phyloP scores from a whole-genome alignment of 1,140 invertebrate genomes.

The Sinella curviseta region DNA sequence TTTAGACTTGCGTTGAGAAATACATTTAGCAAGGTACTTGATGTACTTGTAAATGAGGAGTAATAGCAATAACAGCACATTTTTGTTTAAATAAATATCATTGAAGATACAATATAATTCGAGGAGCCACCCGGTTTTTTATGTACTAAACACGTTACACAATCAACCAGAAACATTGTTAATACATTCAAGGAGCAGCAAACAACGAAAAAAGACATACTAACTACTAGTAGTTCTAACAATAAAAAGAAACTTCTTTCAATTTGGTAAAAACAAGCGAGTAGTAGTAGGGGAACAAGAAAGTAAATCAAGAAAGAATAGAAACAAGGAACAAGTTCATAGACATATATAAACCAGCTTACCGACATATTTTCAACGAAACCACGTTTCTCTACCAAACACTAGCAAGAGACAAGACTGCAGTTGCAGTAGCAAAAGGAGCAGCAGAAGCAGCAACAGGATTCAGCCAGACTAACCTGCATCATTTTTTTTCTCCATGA shows the following conservation, averaged over 20 bases:
- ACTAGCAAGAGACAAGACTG: neutral
- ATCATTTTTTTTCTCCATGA: constrained; percentile 10
- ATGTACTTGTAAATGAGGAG: neutral
- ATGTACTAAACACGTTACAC: too few relatives aligned
- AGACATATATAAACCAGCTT: neutral
- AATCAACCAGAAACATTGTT: too few relatives aligned
- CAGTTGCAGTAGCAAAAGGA: neutral
- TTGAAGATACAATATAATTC: too few relatives aligned
- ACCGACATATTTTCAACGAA: neutral
- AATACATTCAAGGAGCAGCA: too few relatives aligned
- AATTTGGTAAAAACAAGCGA: too few relatives aligned
- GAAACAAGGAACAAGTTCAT: neutral
- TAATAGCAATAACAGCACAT: neutral
- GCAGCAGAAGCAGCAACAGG: constrained; percentile 17
- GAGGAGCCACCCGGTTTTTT: too few relatives aligned
- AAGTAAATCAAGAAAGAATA: neutral
- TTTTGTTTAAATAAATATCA: too few relatives aligned
- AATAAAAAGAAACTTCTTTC: too few relatives aligned
- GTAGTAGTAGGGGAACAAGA: too few relatives aligned
- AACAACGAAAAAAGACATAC: too few relatives aligned
- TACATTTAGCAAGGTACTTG: neutral
- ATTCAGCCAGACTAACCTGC: constrained; percentile 16
- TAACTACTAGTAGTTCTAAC: too few relatives aligned
- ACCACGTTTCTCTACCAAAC: neutral
- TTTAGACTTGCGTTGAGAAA: neutral